phyloP scores from a whole-genome alignment of 1,140 invertebrate genomes.

The Lamellibrachia luymesi region DNA sequence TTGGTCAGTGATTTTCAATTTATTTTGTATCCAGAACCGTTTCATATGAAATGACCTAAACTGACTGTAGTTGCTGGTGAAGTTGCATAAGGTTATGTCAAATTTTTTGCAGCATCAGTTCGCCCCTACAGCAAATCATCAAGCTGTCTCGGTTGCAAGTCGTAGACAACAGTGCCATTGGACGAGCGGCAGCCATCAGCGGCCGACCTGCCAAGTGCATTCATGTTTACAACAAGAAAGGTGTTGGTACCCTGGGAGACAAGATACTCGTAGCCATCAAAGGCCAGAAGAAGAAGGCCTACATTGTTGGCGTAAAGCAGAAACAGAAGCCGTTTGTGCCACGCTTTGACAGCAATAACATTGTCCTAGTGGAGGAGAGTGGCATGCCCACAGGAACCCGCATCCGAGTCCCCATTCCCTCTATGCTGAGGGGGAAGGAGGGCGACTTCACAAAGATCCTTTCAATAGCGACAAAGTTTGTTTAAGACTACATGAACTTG shows the following conservation, averaged over 20 bases:
- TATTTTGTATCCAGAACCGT: too few species aligned
- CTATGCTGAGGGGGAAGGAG: conserved; percentile 77
- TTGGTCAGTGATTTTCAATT: too few species aligned
- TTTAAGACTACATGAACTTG: conserved; percentile 62
- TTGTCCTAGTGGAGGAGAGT: conserved; percentile 93
- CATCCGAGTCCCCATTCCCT: conserved; percentile 92
- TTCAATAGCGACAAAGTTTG: conserved; percentile 88
- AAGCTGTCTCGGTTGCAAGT: conserved; percentile 76
- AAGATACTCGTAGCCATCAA: conserved; percentile 89
- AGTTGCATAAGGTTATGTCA: background rate
- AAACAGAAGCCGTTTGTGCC: conserved; percentile 80
- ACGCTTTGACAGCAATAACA: conserved; percentile 93
- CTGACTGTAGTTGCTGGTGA: background rate
- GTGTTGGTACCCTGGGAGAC: conserved; percentile 67
- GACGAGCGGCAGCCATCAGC: conserved; percentile 87
- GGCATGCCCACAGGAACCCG: conserved; percentile 90
- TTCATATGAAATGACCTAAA: background rate
- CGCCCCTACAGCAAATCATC: conserved; percentile 46
- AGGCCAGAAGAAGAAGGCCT: conserved; percentile 94
- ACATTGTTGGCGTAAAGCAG: conserved; percentile 86
- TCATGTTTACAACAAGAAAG: conserved; percentile 76
- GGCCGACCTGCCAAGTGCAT: conserved; percentile 81
- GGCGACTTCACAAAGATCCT: conserved; percentile 92
- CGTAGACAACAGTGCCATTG: conserved; percentile 94
- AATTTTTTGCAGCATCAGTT: conserved; percentile 36